Evolutionary conservation across 2,888 invertebrate species (phyloP).

Genomic region (Eristalis intricaria): DNA sequence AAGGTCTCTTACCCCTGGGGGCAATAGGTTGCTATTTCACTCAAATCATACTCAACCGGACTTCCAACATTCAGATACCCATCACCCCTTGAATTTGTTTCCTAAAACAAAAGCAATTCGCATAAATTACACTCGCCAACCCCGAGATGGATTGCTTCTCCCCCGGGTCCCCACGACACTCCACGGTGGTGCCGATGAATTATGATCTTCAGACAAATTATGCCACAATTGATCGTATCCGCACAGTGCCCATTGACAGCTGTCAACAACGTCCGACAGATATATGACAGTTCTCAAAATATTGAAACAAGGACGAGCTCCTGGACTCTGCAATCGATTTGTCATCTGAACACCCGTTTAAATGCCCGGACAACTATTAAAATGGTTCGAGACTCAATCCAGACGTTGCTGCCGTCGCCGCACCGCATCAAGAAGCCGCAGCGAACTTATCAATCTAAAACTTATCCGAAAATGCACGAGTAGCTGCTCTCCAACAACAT

Average conservation of each 20-base stretch:
- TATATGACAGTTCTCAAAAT: neutral
- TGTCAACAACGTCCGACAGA: neutral
- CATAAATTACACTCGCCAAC: neutral
- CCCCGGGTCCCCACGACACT: neutral
- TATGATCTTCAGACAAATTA: neutral
- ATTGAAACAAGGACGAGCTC: neutral
- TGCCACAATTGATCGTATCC: neutral
- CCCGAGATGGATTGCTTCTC: neutral
- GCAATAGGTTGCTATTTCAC: no score
- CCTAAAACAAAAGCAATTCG: neutral
- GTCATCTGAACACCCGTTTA: neutral
- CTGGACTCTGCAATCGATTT: neutral
- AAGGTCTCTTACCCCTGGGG: no score
- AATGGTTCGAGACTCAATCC: neutral
- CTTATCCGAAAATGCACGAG: conserved; percentile 16
- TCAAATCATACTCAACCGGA: no score
- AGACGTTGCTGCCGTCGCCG: neutral
- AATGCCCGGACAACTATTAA: neutral
- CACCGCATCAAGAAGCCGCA: neutral
- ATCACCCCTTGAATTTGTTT: no score
- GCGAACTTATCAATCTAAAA: conserved; percentile 26
- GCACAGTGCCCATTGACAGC: neutral
- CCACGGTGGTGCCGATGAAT: neutral
- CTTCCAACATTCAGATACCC: no score
- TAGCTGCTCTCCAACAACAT: conserved; percentile 20